Conservation (phyloP, 2,888 invertebrate genomes). For the Bibio marci region DNA sequence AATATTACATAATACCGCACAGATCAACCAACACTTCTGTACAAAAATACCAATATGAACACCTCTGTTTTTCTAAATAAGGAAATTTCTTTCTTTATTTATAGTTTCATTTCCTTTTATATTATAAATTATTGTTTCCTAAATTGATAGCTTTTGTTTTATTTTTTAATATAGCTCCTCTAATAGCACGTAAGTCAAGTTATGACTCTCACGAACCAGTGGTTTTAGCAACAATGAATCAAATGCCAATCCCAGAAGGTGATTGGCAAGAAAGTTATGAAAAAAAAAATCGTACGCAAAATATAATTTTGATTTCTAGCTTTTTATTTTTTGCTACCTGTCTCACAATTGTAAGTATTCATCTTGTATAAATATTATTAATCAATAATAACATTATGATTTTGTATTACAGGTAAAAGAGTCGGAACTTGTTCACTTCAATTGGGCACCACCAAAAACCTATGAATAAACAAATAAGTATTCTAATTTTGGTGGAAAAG, state of each 20-base stretch:
- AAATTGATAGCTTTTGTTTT: no score
- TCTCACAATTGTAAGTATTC: conserved; percentile 21
- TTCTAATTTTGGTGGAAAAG: no score
- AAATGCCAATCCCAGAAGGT: conserved; percentile 59
- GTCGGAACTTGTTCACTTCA: conserved; percentile 1
- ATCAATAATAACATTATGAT: background rate
- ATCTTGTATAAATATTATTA: background rate
- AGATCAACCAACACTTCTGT: no score
- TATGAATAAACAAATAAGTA: conserved; percentile 6
- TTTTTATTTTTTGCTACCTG: conserved; percentile 29
- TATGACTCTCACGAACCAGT: background rate
- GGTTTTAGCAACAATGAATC: conserved; percentile 51
- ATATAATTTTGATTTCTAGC: conserved; percentile 43
- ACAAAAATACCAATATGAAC: no score
- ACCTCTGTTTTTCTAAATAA: no score
- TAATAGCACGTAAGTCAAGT: no score
- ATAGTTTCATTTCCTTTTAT: no score
- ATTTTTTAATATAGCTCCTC: no score
- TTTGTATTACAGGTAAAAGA: conserved; percentile 1
- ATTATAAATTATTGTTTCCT: no score
- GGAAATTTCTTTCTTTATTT: no score
- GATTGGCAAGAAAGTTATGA: conserved; percentile 56
- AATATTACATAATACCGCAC: no score
- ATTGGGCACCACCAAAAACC: conserved; percentile 1
- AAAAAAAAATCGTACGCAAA: conserved; percentile 49